Percentiles rank a stretch among this genome's conserved stretches.
Conservation (phyloP, 2,797 vertebrate genomes). For the Cyprinodon diabolis region DNA sequence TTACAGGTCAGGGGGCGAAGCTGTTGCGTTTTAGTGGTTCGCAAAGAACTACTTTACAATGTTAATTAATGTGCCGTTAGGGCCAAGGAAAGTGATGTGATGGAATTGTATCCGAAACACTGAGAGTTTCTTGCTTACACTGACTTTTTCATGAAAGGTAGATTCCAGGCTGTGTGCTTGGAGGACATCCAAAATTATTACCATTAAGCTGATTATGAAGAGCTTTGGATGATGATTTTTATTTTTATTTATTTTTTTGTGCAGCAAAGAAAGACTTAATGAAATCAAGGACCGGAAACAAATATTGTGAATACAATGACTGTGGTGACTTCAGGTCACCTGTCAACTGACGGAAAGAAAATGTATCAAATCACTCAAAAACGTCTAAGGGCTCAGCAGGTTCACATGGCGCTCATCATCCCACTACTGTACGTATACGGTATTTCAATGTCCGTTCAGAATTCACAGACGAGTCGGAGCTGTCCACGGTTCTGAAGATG, state of each 20-base stretch:
- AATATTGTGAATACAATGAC: not conserved
- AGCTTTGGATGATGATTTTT: not conserved
- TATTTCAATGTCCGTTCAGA: slow-evolving; percentile 52
- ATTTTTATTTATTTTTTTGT: not conserved
- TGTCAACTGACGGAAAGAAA: slow-evolving; percentile 12
- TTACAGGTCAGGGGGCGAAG: slow-evolving; percentile 7
- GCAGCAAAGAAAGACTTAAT: slow-evolving; percentile 4
- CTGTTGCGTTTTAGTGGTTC: slow-evolving; percentile 17
- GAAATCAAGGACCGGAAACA: not conserved
- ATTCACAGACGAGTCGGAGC: slow-evolving; percentile 47
- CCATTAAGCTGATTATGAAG: not conserved
- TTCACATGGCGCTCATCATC: slow-evolving; percentile 66
- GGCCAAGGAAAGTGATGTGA: not conserved
- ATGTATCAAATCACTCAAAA: slow-evolving; percentile 23
- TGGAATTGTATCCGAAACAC: slow-evolving; percentile 10
- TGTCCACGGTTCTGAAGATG: slow-evolving; percentile 58
- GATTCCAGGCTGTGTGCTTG: not conserved
- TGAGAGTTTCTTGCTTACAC: slow-evolving; percentile 2
- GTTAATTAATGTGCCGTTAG: slow-evolving; percentile 26
- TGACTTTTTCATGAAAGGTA: not conserved
- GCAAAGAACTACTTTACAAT: not conserved
- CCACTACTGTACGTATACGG: slow-evolving; percentile 32
- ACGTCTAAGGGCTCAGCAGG: slow-evolving; percentile 29
- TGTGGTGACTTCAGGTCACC: not conserved
- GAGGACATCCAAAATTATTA: not conserved